Percentiles rank a stretch among this genome's conserved stretches.
These are phyloP conservation scores for Oreochromis spilurus DNA, from an alignment of 2,113 vertebrate species.

Conservation along the genomic window DNA sequence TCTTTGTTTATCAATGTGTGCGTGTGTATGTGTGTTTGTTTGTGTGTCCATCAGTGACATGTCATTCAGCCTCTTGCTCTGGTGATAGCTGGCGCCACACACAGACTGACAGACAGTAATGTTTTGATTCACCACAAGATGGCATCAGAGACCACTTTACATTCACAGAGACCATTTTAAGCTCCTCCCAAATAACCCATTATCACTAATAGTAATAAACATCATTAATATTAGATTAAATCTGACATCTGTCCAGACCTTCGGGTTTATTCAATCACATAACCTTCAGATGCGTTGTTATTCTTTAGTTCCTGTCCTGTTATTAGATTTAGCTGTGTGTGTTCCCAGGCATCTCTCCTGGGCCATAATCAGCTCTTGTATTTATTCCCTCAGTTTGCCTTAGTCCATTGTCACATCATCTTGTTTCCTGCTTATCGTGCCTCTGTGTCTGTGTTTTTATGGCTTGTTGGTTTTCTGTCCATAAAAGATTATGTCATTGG, in stretches of 20 bases:
- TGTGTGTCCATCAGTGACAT: slow-evolving; percentile 33
- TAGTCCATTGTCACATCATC: not conserved
- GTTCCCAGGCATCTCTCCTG: not conserved
- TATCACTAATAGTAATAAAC: not conserved
- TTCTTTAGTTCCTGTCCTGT: not conserved
- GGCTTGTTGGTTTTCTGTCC: not conserved
- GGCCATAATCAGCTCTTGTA: not conserved
- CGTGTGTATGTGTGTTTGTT: not conserved
- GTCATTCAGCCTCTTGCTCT: slow-evolving; percentile 37
- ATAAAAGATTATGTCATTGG: not conserved
- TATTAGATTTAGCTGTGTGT: not conserved
- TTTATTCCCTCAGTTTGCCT: not conserved
- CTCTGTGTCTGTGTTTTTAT: not conserved
- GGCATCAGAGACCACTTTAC: not conserved
- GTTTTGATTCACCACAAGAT: not conserved
- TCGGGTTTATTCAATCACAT: no score
- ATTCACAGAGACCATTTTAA: not conserved
- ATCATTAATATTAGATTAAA: not conserved
- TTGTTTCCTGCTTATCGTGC: not conserved
- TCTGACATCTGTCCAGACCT: not conserved
- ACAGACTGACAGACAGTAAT: not conserved
- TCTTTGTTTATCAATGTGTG: not conserved
- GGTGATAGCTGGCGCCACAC: slow-evolving; percentile 49
- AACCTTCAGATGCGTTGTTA: not conserved
- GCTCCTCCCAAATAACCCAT: not conserved